A percentile compares a stretch with the other conserved stretches of the same genome.
phyloP scores from a whole-genome alignment of 1,140 invertebrate genomes.

The Drosophila sproati region DNA sequence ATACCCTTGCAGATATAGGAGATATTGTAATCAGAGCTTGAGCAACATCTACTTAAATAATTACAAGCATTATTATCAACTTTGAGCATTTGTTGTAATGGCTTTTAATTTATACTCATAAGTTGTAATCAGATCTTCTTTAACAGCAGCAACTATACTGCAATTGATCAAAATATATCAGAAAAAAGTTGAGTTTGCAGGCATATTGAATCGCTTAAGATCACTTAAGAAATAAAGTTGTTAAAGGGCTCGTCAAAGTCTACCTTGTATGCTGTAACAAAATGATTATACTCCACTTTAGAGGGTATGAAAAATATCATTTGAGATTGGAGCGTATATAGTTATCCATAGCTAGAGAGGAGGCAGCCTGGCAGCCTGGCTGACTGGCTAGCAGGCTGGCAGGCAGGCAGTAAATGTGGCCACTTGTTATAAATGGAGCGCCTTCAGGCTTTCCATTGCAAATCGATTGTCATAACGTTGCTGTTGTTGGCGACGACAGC shows the following conservation, averaged over 20 bases:
- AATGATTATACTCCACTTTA: background rate
- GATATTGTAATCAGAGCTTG: background rate
- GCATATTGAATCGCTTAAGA: too few relatives aligned
- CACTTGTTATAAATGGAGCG: constrained; percentile 82
- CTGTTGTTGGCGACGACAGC: constrained; percentile 38
- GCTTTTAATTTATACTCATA: too few relatives aligned
- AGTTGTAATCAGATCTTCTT: too few relatives aligned
- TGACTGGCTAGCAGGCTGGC: background rate
- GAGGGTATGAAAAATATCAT: constrained; percentile 37
- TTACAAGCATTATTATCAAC: too few relatives aligned
- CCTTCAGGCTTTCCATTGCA: constrained; percentile 72
- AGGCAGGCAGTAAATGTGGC: constrained; percentile 33
- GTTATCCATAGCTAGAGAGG: constrained; percentile 23
- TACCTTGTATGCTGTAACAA: background rate
- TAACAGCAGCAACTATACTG: too few relatives aligned
- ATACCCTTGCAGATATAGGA: constrained; percentile 13
- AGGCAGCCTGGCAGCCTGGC: background rate
- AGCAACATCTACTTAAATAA: too few relatives aligned
- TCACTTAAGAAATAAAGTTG: background rate
- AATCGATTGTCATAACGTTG: constrained; percentile 81
- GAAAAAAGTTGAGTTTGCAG: too few relatives aligned
- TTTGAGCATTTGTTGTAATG: too few relatives aligned
- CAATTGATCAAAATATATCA: too few relatives aligned
- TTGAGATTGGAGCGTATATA: constrained; percentile 35
- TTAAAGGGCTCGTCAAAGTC: background rate